Evolutionary conservation across 2,113 vertebrate genomes (phyloP).

Genomic region (Leucosticte australis): DNA sequence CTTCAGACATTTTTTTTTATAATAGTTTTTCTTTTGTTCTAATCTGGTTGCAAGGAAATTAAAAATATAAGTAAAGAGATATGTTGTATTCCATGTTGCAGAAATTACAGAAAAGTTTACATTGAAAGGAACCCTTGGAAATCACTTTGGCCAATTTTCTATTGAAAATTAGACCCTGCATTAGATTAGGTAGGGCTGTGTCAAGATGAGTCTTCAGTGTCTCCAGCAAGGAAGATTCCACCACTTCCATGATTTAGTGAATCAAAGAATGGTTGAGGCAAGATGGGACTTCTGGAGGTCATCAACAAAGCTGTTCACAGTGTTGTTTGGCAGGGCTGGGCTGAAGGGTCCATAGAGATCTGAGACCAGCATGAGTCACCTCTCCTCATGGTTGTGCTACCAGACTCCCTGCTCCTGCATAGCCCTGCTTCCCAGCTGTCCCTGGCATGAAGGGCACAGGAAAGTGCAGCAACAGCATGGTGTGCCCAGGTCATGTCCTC

Average conservation of each 20-base stretch:
- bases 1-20: not conserved
- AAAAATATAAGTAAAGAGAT: not conserved
- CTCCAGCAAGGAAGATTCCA: not conserved
- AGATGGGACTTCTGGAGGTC: not conserved
- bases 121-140: not conserved
- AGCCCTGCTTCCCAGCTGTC: not conserved
- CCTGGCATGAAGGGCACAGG: not conserved
- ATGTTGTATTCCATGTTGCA: not conserved
- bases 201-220: not conserved
- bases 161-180: rapidly evolving
- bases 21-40: not conserved
- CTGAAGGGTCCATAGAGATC: not conserved
- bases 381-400: not conserved
- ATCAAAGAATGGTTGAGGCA: not conserved
- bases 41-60: not conserved
- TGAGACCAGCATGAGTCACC: not conserved
- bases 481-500: not conserved
- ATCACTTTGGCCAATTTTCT: not conserved
- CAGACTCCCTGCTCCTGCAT: not conserved
- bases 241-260: not conserved
- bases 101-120: not conserved
- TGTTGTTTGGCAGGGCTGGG: not conserved
- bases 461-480: not conserved
- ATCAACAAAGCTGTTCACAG: not conserved
- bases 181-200: not conserved